These are phyloP conservation scores for Phrynosoma blainvillii DNA, from an alignment of 2,113 vertebrate genomes.

Conservation along the genomic window DNA sequence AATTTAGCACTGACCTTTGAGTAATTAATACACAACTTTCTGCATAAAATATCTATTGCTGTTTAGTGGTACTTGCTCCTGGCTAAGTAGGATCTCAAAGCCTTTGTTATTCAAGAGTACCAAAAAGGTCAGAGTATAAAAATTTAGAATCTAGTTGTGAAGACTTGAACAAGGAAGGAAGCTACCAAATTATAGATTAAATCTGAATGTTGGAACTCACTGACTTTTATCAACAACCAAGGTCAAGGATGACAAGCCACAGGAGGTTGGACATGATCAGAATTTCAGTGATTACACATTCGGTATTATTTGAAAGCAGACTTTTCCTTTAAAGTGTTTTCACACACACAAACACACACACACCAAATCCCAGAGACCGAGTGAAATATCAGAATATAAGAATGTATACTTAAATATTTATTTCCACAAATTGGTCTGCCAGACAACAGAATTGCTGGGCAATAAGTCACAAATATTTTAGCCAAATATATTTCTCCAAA, in stretches of 20 bases:
- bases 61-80: neutral
- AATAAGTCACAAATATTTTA: neutral
- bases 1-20: neutral
- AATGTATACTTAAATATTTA: neutral
- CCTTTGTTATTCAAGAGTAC: slow-evolving; percentile 1
- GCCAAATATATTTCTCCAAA: neutral
- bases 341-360: neutral
- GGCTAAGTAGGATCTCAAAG: neutral
- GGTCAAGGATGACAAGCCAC: slow-evolving; percentile 29
- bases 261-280: slow-evolving; percentile 48
- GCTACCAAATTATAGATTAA: slow-evolving; percentile 29
- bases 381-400: neutral
- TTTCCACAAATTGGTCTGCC: neutral
- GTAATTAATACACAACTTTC: neutral
- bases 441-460: neutral
- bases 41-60: neutral
- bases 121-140: slow-evolving; percentile 24
- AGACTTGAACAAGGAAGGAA: slow-evolving; percentile 1
- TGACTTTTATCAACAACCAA: slow-evolving; percentile 37
- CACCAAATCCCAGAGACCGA: neutral
- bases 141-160: slow-evolving; percentile 29
- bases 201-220: slow-evolving; percentile 7
- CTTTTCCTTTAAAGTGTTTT: neutral
- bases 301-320: neutral
- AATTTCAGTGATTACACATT: neutral